Conservation (phyloP, 2,113 vertebrate genomes). For the Leptocoma aspasia region DNA sequence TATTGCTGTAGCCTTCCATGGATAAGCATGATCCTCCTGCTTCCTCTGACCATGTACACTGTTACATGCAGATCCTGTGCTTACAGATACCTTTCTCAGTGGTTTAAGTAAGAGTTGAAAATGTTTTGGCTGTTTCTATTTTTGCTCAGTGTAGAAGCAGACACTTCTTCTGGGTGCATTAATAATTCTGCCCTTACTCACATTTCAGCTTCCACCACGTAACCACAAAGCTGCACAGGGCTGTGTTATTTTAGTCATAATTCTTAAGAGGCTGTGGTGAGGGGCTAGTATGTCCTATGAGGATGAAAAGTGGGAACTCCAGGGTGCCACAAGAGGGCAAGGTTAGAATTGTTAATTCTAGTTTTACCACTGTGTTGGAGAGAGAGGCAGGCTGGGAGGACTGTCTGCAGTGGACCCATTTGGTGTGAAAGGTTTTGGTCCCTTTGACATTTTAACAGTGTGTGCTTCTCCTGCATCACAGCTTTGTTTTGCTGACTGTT, state of each 20-base stretch:
- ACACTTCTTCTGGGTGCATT: background rate
- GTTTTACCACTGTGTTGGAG: background rate
- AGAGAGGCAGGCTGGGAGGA: background rate
- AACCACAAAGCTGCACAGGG: background rate
- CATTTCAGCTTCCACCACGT: background rate
- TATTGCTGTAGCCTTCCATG: background rate
- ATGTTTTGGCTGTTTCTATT: background rate
- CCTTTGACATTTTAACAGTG: background rate
- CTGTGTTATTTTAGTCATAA: background rate
- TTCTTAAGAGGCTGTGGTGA: background rate
- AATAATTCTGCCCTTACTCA: background rate
- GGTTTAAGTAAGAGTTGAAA: background rate
- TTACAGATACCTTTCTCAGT: background rate
- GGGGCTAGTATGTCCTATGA: rapidly evolving
- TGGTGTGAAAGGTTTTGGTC: background rate
- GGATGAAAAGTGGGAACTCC: background rate
- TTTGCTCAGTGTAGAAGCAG: background rate
- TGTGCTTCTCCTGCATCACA: background rate
- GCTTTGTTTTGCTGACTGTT: background rate
- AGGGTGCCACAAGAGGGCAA: background rate
- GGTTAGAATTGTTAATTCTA: background rate
- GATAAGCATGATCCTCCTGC: background rate
- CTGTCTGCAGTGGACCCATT: background rate
- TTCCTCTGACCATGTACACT: background rate
- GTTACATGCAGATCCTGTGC: background rate